Percentiles rank a stretch among this genome's conserved stretches.
Evolutionary conservation across 1,140 invertebrate species (phyloP).

Genomic region (Gonatopus flavifemur): DNA sequence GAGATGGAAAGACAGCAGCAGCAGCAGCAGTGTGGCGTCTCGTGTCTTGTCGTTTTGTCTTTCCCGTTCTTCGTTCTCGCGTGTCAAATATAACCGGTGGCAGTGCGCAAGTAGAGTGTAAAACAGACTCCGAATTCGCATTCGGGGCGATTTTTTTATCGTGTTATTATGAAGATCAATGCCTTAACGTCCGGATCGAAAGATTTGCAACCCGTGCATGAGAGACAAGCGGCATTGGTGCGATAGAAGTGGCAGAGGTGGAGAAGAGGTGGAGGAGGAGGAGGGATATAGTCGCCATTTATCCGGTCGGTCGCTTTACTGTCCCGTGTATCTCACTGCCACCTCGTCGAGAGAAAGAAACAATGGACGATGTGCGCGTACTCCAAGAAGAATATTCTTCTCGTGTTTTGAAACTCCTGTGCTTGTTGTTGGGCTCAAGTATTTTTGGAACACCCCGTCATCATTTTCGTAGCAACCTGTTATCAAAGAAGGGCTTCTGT

Average conservation of each 20-base stretch:
- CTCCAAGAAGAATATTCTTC: constrained; percentile 13
- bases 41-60: constrained; percentile 7
- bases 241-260: constrained; percentile 1
- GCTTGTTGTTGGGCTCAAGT: too few species aligned
- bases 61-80: not conserved
- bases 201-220: too few species aligned
- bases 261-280: constrained; percentile 7
- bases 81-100: too few species aligned
- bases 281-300: constrained; percentile 35
- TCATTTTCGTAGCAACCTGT: too few species aligned
- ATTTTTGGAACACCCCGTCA: too few species aligned
- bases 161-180: too few species aligned
- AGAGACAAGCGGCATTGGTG: not conserved
- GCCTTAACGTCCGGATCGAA: too few species aligned
- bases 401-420: constrained; percentile 10
- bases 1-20: not conserved
- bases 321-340: constrained; percentile 16
- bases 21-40: constrained; percentile 12
- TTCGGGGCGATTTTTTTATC: too few species aligned
- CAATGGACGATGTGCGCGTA: constrained; percentile 27
- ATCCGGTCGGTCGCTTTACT: constrained; percentile 30
- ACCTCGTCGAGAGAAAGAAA: constrained; percentile 20
- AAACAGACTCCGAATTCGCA: too few species aligned
- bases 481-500: too few species aligned
- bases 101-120: too few species aligned